phyloP scores from a whole-genome alignment of 2,797 vertebrate genomes.

The Phrynocephalus vlangalii region DNA sequence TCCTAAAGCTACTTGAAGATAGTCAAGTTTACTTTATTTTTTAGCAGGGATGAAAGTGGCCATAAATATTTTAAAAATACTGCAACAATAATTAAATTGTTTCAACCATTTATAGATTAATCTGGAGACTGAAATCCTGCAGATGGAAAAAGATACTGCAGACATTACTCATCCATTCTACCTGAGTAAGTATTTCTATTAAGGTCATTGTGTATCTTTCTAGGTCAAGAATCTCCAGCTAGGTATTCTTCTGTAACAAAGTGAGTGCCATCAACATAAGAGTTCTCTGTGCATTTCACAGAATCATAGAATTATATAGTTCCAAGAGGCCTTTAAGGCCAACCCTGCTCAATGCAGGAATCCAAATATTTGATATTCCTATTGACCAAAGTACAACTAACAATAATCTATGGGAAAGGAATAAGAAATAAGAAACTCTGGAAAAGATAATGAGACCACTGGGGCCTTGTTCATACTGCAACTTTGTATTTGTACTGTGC shows the following conservation, averaged over 20 bases:
- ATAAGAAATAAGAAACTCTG: not conserved
- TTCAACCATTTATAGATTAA: constrained; percentile 73
- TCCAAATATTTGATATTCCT: not conserved
- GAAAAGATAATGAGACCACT: not conserved
- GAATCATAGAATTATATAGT: too few species aligned
- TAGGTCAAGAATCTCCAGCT: not conserved
- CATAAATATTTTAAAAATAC: not conserved
- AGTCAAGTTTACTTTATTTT: not conserved
- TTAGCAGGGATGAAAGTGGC: not conserved
- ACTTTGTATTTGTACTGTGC: too few species aligned
- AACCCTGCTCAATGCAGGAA: too few species aligned
- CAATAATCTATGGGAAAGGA: too few species aligned
- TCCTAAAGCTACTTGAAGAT: constrained; percentile 1
- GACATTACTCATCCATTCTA: constrained; percentile 76
- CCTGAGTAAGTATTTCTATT: constrained; percentile 76
- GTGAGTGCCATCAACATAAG: not conserved
- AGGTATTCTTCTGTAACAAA: not conserved
- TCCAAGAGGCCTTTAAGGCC: too few species aligned
- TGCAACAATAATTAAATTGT: constrained; percentile 14
- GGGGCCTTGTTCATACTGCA: not conserved
- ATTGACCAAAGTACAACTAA: too few species aligned
- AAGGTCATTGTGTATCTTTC: not conserved
- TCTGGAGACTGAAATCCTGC: constrained; percentile 77
- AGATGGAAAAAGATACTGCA: constrained; percentile 77
- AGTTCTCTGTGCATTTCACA: not conserved